Evolutionary conservation across 1,140 invertebrate genomes (phyloP), one percentile per base, ranked within the genome.

Genomic region (Maconellicoccus hirsutus): DNA sequence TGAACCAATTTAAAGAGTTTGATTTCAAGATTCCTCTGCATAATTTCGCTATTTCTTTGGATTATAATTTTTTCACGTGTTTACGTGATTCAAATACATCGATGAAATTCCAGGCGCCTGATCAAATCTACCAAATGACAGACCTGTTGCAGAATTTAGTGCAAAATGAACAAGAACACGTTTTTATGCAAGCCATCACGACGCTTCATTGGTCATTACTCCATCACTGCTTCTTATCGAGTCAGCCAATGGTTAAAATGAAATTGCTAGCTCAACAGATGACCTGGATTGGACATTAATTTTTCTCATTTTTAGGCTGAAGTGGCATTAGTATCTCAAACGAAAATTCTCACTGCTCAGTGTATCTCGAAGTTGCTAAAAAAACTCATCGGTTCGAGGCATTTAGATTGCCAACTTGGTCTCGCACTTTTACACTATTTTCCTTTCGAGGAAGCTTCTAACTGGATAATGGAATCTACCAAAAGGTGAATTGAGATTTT

Each of bases 371-470:
- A 66, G 25, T 66, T 66, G 19, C 19, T 66, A 22, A 66, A 66
- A 66, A 66, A 66, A 23, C 19, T 66, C 8, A 66, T 66, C 21
- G 61, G 61, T 23, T 66, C 61, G 22, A 23, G 61, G 25, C 61
- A 66, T 23, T 66, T 66, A 16, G 61, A 66, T 25, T 25, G 22
- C 16, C 61, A 66, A 4, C 25, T 16, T 8, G 61, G 61, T 2
- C 25, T 66, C 22, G 61, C 61, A 3, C 61, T 66, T 66, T 26
- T 66, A 19, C 61, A 66, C 25, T 66, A 66, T 66, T 66, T 66
- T 16, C 61, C 61, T 16, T 1, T 25, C 8, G 61, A 66, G 25
- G 61, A 66, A 66, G 61, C 61, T 66, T 16, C 22, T 66, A 26
- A 66, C 25, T 66, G 61, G 61, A 66, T 66, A 23, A 66, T 66